Conservation (phyloP, 2,113 vertebrate genomes). For the Lasiurus borealis region DNA sequence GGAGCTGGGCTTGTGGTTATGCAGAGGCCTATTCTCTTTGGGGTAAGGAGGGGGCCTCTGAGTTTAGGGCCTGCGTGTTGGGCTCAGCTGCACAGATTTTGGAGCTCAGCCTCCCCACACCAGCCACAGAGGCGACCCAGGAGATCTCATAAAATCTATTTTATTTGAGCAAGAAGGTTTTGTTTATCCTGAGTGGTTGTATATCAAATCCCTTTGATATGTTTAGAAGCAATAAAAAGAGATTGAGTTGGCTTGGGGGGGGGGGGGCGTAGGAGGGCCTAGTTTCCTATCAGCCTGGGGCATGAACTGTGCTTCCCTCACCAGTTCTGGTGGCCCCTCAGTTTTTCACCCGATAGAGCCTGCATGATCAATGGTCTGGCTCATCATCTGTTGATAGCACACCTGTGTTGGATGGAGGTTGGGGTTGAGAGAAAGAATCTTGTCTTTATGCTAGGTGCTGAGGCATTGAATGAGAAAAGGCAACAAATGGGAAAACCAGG, state of each 20-base stretch:
- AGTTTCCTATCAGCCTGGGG: neutral
- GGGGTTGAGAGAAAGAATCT: neutral
- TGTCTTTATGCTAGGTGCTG: neutral
- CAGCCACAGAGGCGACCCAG: neutral
- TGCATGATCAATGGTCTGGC: neutral
- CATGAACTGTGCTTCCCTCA: neutral
- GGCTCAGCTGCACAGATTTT: neutral
- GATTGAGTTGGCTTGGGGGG: neutral
- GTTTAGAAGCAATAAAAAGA: conserved; percentile 24
- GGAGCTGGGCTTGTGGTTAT: neutral
- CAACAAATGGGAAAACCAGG: neutral
- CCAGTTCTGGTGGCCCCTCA: neutral
- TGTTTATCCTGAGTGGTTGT: conserved; percentile 4
- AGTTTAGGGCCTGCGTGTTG: neutral
- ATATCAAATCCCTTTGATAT: conserved; percentile 6
- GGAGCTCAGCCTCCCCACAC: neutral
- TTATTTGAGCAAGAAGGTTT: conserved; percentile 38
- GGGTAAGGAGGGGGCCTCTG: neutral
- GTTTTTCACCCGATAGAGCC: neutral
- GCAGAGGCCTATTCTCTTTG: neutral
- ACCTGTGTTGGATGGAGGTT: neutral
- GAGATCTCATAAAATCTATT: conserved; percentile 21
- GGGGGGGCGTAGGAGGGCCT: neutral
- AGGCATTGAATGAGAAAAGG: conserved; percentile 1
- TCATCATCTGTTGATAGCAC: neutral